Conservation (phyloP, 2,888 invertebrate species). For the Meiosimyza platycephala region DNA sequence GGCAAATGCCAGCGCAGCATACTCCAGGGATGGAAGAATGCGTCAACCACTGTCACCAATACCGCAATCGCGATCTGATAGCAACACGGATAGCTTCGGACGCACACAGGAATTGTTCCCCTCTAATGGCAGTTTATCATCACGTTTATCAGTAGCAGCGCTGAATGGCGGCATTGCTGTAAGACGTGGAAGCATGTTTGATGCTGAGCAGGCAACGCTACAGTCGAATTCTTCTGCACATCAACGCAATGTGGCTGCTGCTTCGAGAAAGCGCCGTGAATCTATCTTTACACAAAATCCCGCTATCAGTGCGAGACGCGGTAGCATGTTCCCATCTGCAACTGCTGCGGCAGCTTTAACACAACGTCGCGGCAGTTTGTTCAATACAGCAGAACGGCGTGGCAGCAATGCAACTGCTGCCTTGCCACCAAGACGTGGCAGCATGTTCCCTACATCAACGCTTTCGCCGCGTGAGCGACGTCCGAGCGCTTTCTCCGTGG, state of each 20-base stretch:
- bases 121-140: constrained; percentile 46
- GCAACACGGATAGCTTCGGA: not conserved
- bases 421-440: constrained; percentile 56
- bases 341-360: constrained; percentile 44
- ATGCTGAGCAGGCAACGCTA: constrained; percentile 47
- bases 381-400: constrained; percentile 42
- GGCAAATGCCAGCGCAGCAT: constrained; percentile 51
- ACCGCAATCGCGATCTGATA: constrained; percentile 20
- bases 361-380: constrained; percentile 60
- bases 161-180: constrained; percentile 33
- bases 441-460: constrained; percentile 54
- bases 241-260: constrained; percentile 50
- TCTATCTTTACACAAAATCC: constrained; percentile 63
- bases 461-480: constrained; percentile 55
- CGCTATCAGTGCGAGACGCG: constrained; percentile 54
- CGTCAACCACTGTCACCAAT: constrained; percentile 31
- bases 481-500: constrained; percentile 62
- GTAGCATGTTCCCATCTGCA: constrained; percentile 58
- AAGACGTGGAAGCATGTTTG: constrained; percentile 48
- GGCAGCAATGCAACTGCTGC: constrained; percentile 49
- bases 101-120: constrained; percentile 38
- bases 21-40: constrained; percentile 51
- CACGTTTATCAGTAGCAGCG: constrained; percentile 34
- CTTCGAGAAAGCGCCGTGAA: constrained; percentile 55
- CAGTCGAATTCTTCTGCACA: constrained; percentile 47